Evolutionary conservation across 1,140 invertebrate genomes (phyloP).

Genomic region (Hylaeus anthracinus): DNA sequence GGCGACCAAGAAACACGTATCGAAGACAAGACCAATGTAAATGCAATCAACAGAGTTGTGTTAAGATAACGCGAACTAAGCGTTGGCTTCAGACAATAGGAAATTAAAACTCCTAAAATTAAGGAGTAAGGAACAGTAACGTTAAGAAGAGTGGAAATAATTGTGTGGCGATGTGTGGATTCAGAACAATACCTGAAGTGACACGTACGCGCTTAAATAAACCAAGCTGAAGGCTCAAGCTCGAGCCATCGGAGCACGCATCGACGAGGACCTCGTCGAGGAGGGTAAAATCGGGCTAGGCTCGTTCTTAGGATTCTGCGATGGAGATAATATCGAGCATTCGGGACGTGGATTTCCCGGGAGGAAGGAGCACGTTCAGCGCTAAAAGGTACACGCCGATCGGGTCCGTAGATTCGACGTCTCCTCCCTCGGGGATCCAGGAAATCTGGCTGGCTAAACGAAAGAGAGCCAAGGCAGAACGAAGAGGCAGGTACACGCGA

Average conservation of each 20-base stretch:
- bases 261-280: background rate
- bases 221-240: too few species aligned
- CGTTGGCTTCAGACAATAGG: too few species aligned
- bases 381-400: conserved; percentile 60
- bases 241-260: background rate
- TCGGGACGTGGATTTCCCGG: conserved; percentile 64
- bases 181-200: too few species aligned
- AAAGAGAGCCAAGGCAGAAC: background rate
- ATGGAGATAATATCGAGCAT: conserved; percentile 64
- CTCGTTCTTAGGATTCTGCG: conserved; percentile 51
- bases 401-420: conserved; percentile 61
- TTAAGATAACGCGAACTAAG: too few species aligned
- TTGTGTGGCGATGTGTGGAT: too few species aligned
- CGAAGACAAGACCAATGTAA: too few species aligned
- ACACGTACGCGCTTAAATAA: too few species aligned
- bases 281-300: conserved; percentile 34
- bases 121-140: too few species aligned
- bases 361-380: conserved; percentile 54
- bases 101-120: too few species aligned
- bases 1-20: too few species aligned
- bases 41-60: too few species aligned
- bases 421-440: conserved; percentile 55
- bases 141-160: too few species aligned
- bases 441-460: conserved; percentile 37
- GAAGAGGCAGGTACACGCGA: conserved; percentile 13